Conservation (phyloP, 2,888 invertebrate species). For the Brenthis ino region DNA sequence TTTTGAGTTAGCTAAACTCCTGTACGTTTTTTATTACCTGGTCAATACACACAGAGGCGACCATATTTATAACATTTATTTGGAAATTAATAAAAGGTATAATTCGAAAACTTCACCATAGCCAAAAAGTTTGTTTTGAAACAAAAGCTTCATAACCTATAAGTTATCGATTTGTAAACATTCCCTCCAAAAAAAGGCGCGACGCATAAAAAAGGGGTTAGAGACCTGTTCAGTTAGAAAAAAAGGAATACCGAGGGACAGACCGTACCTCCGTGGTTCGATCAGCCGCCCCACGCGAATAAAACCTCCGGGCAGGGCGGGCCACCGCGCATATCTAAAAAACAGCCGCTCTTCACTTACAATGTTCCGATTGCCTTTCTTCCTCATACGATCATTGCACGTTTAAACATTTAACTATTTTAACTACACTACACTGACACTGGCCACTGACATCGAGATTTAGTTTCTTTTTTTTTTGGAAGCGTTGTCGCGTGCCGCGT, state of each 20-base stretch:
- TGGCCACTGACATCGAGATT: slow-evolving; percentile 75
- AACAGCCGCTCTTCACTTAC: slow-evolving; percentile 76
- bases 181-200: slow-evolving; percentile 74
- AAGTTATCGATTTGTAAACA: slow-evolving; percentile 68
- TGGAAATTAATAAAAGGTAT: background rate
- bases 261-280: slow-evolving; percentile 76
- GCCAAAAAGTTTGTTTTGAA: slow-evolving; percentile 34
- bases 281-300: slow-evolving; percentile 73
- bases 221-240: slow-evolving; percentile 69
- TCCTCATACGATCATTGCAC: slow-evolving; percentile 83
- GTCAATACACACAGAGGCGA: slow-evolving; percentile 25
- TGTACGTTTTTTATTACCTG: slow-evolving; percentile 52
- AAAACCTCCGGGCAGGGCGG: slow-evolving; percentile 68
- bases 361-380: slow-evolving; percentile 80
- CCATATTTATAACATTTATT: slow-evolving; percentile 1
- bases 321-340: slow-evolving; percentile 74
- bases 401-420: slow-evolving; percentile 80
- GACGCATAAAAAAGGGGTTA: slow-evolving; percentile 73
- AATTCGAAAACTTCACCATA: background rate
- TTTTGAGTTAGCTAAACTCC: slow-evolving; percentile 62
- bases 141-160: slow-evolving; percentile 64
- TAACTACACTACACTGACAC: slow-evolving; percentile 78
- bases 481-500: slow-evolving; percentile 83
- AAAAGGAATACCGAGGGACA: slow-evolving; percentile 76
- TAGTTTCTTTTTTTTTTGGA: slow-evolving; percentile 67